Conservation (phyloP, 2,113 vertebrate genomes). For the Hypocryptadius cinnamomeus region DNA sequence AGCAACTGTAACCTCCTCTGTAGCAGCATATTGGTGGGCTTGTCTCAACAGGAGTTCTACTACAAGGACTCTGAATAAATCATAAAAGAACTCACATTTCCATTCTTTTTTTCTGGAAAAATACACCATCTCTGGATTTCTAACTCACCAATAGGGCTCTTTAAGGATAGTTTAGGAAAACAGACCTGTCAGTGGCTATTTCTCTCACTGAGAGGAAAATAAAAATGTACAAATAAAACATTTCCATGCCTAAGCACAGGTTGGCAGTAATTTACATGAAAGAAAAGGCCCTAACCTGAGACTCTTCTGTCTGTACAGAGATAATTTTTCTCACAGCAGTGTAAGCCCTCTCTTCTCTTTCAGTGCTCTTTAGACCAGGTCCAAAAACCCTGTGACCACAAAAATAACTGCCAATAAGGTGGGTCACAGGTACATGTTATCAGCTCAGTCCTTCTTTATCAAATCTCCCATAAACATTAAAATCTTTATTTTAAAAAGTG, state of each 20-base stretch:
- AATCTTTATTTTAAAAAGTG: fast-evolving
- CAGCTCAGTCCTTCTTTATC: not conserved
- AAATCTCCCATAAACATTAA: not conserved
- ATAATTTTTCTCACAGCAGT: fast-evolving
- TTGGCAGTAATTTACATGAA: not conserved
- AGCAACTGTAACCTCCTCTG: not conserved
- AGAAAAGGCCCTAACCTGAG: not conserved
- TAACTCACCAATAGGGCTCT: not conserved
- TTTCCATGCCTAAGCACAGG: not conserved
- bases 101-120: not conserved
- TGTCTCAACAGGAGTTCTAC: not conserved
- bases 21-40: fast-evolving
- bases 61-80: not conserved
- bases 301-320: not conserved
- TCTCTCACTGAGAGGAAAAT: not conserved
- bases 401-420: not conserved
- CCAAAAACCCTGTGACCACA: fast-evolving
- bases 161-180: not conserved
- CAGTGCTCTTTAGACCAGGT: not conserved
- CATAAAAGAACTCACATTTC: fast-evolving
- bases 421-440: fast-evolving
- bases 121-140: not conserved
- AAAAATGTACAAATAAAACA: not conserved
- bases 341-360: not conserved
- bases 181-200: not conserved